phyloP scores from a whole-genome alignment of 2,888 invertebrate species.

The Drosophila heteroneura region DNA sequence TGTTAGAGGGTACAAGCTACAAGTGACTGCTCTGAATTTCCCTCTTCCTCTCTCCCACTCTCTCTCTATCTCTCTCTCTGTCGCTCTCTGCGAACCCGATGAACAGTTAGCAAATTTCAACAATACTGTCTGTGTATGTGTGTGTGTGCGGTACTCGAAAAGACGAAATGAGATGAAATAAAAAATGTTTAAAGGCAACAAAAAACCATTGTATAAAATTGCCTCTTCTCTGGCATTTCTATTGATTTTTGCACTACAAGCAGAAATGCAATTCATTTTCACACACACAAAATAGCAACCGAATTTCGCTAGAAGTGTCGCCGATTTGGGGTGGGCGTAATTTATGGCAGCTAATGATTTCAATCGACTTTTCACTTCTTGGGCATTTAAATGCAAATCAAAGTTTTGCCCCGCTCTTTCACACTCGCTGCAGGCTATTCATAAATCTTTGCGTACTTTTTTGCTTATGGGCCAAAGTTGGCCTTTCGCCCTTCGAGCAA shows the following conservation, averaged over 20 bases:
- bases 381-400: constrained; percentile 24
- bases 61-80: not conserved
- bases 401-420: constrained; percentile 28
- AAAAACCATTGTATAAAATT: constrained; percentile 54
- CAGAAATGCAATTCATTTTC: constrained; percentile 76
- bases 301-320: constrained; percentile 38
- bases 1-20: constrained; percentile 60
- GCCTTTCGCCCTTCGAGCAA: constrained; percentile 24
- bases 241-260: constrained; percentile 75
- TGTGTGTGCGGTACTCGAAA: constrained; percentile 63
- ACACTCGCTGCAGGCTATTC: constrained; percentile 31
- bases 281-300: constrained; percentile 51
- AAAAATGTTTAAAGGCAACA: constrained; percentile 44
- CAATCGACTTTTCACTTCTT: constrained; percentile 24
- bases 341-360: constrained; percentile 73
- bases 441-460: constrained; percentile 44
- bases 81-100: constrained; percentile 19
- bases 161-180: constrained; percentile 64
- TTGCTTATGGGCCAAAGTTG: constrained; percentile 24
- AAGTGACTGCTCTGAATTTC: constrained; percentile 52
- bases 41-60: not conserved
- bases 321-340: constrained; percentile 53
- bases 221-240: constrained; percentile 58
- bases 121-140: constrained; percentile 20
- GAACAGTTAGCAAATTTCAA: constrained; percentile 53